Percentiles rank a stretch among this genome's conserved stretches.
phyloP scores from a whole-genome alignment of 2,797 vertebrate genomes.

The Pantherophis vulpinus region DNA sequence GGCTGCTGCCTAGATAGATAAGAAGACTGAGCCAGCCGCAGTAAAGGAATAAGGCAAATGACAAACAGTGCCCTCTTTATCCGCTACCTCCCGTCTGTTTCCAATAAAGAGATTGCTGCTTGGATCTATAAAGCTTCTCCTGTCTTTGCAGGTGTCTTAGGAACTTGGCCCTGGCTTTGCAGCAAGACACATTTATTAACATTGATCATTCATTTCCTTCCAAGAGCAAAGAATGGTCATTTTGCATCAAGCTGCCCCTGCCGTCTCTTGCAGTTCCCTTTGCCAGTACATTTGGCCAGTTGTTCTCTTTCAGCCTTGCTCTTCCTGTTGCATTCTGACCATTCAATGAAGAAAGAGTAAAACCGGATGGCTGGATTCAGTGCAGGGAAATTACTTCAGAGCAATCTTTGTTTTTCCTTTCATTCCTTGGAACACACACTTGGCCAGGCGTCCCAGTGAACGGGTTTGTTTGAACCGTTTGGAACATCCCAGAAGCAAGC shows the following conservation, averaged over 20 bases:
- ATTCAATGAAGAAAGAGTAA: conserved; percentile 83
- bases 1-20: background rate
- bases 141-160: conserved; percentile 73
- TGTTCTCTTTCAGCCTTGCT: conserved; percentile 81
- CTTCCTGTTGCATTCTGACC: conserved; percentile 89
- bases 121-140: conserved; percentile 64
- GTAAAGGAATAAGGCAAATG: conserved; percentile 64
- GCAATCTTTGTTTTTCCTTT: conserved; percentile 75
- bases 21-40: conserved; percentile 55
- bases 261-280: conserved; percentile 69
- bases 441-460: conserved; percentile 71
- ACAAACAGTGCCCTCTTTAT: conserved; percentile 67
- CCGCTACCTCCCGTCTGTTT: conserved; percentile 36
- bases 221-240: conserved; percentile 79
- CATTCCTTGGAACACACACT: conserved; percentile 70
- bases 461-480: conserved; percentile 64
- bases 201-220: conserved; percentile 82
- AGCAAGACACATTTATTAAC: conserved; percentile 71
- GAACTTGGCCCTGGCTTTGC: conserved; percentile 63
- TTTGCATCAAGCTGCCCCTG: conserved; percentile 67
- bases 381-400: conserved; percentile 85
- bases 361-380: conserved; percentile 85
- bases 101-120: conserved; percentile 7
- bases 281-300: conserved; percentile 79
- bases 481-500: conserved; percentile 67